Evolutionary conservation across 2,888 invertebrate species (phyloP).

Genomic region (Tetramorium bicarinatum): DNA sequence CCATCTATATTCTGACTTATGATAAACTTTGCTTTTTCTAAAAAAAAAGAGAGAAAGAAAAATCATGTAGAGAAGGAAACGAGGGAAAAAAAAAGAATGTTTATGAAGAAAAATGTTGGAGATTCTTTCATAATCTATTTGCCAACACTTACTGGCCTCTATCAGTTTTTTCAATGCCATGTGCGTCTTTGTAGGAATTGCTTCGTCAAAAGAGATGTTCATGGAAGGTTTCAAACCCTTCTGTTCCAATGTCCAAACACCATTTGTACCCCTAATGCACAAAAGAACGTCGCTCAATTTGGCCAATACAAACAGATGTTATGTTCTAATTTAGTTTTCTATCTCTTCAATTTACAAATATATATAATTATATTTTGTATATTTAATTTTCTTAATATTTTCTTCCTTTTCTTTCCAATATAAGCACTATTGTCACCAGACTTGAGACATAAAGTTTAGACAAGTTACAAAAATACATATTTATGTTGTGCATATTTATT

Average conservation of each 20-base stretch:
- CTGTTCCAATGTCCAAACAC: conserved; percentile 98
- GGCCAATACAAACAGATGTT: not conserved
- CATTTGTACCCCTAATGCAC: conserved; percentile 93
- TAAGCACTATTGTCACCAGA: not conserved
- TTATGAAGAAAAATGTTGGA: too few species aligned
- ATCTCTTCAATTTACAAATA: not conserved
- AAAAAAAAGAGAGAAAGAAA: conserved; percentile 69
- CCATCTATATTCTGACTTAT: conserved; percentile 99
- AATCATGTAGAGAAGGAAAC: not conserved
- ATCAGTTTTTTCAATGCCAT: conserved; percentile 95
- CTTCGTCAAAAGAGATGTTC: conserved; percentile 95
- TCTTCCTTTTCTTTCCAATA: not conserved
- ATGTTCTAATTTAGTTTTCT: not conserved
- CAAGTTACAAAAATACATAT: not conserved
- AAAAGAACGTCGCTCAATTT: conserved; percentile 34
- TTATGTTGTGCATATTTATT: not conserved
- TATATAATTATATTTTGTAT: not conserved
- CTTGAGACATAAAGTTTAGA: not conserved
- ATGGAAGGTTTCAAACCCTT: conserved; percentile 94
- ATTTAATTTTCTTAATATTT: not conserved
- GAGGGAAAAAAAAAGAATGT: not conserved
- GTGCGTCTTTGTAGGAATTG: conserved; percentile 97
- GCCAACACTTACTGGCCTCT: conserved; percentile 86
- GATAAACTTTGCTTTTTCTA: conserved; percentile 93
- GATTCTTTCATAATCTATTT: not conserved